Base-by-base conservation (phyloP, 2,888 invertebrate genomes). In the Dolichopus griseipennis region DNA sequence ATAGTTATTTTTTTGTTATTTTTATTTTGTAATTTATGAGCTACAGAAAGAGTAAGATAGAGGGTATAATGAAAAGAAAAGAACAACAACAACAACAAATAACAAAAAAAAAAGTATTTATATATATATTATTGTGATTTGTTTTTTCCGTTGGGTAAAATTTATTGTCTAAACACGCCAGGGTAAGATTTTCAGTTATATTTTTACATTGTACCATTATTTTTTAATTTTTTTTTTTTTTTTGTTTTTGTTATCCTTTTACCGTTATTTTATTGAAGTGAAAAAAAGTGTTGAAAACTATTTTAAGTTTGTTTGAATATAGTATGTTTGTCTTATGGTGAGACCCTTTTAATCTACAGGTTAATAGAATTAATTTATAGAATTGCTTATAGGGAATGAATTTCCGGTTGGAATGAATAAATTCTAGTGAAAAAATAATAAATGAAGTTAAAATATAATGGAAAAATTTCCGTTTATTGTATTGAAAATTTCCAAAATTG, bases 291-390 rank as follows among this genome's bases (percentile, higher is more conserved):
- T 52, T 52, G 52, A 52, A 52, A 52, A 18, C 52, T 52, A 52
- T 52, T 18, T 18, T 18, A 18, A 12, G 27, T 27, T 18, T 52
- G 52, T 37, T 37, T 37, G 37, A 27, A 27, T 27, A 27, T 27
- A 27, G 5, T 37, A 15, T 52, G 9, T 52, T 52, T 52, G 18
- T 18, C 4, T 37, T 37, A 12, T 37, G 37, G 12, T 37, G 37
- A 37, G 37, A 52, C 52, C 15, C 52, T 52, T 52, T 52, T 52
- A 52, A 52, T 52, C 52, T 52, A 52, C 52, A 52, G 52, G 52
- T 52, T 52, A 52, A 52, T 52, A 15, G 52, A 52, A 18, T 52
- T 52, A 52, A 52, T 52, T 52, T 52, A 52, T 52, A 18, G 18
- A 52, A 52, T 52, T 52, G 15, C 18, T 52, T 52, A 52, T 52